Conservation (phyloP, 2,797 vertebrate genomes). For the Chelon labrosus region DNA sequence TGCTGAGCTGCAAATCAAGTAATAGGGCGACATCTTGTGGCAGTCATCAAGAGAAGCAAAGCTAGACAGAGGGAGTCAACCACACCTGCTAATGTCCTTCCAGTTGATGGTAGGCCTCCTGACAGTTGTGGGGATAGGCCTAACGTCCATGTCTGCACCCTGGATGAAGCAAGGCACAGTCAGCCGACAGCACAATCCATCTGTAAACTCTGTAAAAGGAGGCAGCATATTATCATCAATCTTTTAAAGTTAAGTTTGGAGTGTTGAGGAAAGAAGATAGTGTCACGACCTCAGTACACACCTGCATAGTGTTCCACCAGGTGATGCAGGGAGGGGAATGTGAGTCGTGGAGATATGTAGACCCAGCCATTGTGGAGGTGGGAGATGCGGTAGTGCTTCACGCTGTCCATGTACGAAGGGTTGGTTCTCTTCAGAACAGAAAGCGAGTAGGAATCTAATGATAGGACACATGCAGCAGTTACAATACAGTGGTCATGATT, state of each 20-base stretch:
- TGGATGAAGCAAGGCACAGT: slow-evolving; percentile 82
- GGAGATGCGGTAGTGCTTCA: slow-evolving; percentile 89
- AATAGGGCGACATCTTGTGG: slow-evolving; percentile 57
- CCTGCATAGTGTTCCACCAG: slow-evolving; percentile 90
- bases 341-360: slow-evolving; percentile 87
- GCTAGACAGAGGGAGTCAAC: slow-evolving; percentile 74
- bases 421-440: slow-evolving; percentile 81
- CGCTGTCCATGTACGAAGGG: slow-evolving; percentile 62
- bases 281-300: slow-evolving; percentile 48
- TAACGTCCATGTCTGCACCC: slow-evolving; percentile 34
- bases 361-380: slow-evolving; percentile 87
- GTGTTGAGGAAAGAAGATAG: neutral
- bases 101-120: slow-evolving; percentile 85
- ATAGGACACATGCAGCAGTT: slow-evolving; percentile 5
- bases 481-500: neutral
- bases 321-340: slow-evolving; percentile 86
- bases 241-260: neutral
- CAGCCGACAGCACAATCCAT: slow-evolving; percentile 87
- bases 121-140: slow-evolving; percentile 57
- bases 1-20: neutral
- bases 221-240: neutral
- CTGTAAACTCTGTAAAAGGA: slow-evolving; percentile 75
- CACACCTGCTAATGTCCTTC: slow-evolving; percentile 89
- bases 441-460: slow-evolving; percentile 85
- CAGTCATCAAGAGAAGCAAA: slow-evolving; percentile 66